phyloP scores from a whole-genome alignment of 37 sponge, comb jelly and placozoan species.

The Tethya wilhelma region DNA sequence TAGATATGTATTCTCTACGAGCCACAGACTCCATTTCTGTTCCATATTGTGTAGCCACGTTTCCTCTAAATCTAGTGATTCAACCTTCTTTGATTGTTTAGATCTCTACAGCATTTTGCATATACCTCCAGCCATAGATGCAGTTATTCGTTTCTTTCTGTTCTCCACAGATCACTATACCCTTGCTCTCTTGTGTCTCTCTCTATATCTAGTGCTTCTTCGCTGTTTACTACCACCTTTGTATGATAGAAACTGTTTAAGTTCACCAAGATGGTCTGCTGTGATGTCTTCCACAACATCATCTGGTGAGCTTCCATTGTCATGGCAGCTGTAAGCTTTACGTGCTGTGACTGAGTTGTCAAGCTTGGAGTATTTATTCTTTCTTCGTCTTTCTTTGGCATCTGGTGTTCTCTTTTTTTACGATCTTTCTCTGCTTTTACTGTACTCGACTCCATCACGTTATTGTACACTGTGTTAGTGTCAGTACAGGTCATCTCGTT shows the following conservation, averaged over 20 bases:
- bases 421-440: background rate
- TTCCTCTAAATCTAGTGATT: too few species aligned
- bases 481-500: constrained; percentile 3
- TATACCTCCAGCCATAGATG: too few species aligned
- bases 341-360: constrained; percentile 5
- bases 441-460: background rate
- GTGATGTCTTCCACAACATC: constrained; percentile 16
- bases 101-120: too few species aligned
- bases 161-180: too few species aligned
- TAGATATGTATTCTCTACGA: too few species aligned
- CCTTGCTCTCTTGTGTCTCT: too few species aligned
- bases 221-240: constrained; percentile 10
- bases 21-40: too few species aligned
- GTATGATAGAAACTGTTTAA: constrained; percentile 16
- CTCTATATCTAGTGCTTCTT: constrained; percentile 11
- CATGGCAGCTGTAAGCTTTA: constrained; percentile 19
- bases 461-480: constrained; percentile 6
- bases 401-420: constrained; percentile 22
- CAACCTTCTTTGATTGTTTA: too few species aligned
- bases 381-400: background rate
- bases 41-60: too few species aligned
- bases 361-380: constrained; percentile 7
- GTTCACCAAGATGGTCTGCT: background rate
- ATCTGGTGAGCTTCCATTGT: constrained; percentile 15
- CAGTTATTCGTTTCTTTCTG: too few species aligned